Conservation (phyloP, 2,797 vertebrate genomes). For the Acipenser transmontanus region DNA sequence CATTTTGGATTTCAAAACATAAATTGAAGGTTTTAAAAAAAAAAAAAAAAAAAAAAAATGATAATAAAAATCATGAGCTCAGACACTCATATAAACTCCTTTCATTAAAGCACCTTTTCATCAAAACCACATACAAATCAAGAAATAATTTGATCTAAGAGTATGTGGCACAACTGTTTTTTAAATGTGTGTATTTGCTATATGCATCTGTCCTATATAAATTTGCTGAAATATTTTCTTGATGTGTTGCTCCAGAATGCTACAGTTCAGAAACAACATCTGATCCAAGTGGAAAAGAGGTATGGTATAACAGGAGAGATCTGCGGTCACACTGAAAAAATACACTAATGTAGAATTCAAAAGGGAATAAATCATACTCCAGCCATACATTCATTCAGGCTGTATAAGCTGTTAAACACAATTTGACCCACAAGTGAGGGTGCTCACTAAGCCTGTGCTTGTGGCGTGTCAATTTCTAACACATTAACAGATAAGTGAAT, state of each 20-base stretch:
- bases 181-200: constrained; percentile 23
- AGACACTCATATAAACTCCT: neutral
- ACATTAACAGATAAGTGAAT: no score
- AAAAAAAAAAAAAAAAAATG: no score
- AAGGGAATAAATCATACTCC: constrained; percentile 7
- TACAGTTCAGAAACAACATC: neutral
- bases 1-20: no score
- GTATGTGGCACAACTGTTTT: constrained; percentile 35
- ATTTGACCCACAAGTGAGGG: no score
- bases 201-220: constrained; percentile 49
- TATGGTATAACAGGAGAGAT: constrained; percentile 2
- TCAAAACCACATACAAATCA: constrained; percentile 25
- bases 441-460: no score
- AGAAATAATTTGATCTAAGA: constrained; percentile 54
- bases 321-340: no score
- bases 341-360: no score
- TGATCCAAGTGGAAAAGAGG: neutral
- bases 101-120: neutral
- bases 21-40: no score
- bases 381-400: neutral
- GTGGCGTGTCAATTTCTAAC: no score
- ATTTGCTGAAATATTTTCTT: constrained; percentile 15
- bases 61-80: no score
- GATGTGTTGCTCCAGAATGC: neutral
- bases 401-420: neutral